Evolutionary conservation across 2,888 invertebrate genomes (phyloP).

Genomic region (Ectemnius lituratus): DNA sequence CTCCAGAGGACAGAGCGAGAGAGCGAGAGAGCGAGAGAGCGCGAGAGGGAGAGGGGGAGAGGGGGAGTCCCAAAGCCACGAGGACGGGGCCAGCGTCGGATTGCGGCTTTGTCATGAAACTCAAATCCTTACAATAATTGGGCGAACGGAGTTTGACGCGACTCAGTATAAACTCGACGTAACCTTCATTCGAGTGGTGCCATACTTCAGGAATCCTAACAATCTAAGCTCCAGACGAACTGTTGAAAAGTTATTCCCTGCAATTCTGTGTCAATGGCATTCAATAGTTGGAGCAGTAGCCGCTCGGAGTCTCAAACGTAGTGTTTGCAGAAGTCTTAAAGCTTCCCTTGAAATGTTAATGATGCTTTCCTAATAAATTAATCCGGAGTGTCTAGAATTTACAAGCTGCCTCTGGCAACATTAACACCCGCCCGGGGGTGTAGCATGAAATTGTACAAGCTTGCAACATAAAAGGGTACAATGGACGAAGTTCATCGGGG

Average conservation of each 20-base stretch:
- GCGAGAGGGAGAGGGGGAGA: neutral
- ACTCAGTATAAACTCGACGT: constrained; percentile 30
- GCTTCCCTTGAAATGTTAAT: too few relatives aligned
- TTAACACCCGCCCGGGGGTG: too few relatives aligned
- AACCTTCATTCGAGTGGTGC: constrained; percentile 8
- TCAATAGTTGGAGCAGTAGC: too few relatives aligned
- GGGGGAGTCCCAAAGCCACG: neutral
- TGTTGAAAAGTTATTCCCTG: constrained; percentile 1
- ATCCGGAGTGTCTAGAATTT: too few relatives aligned
- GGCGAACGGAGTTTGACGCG: constrained; percentile 41
- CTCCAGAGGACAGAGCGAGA: constrained; percentile 8
- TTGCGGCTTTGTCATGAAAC: constrained; percentile 51
- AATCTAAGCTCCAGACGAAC: constrained; percentile 32
- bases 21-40: neutral
- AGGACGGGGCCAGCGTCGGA: constrained; percentile 12
- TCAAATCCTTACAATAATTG: constrained; percentile 56
- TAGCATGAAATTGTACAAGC: too few relatives aligned
- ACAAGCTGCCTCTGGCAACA: too few relatives aligned
- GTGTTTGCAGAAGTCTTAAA: too few relatives aligned
- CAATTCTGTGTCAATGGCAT: neutral
- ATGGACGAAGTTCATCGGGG: too few relatives aligned
- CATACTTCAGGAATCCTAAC: constrained; percentile 22
- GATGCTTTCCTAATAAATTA: too few relatives aligned
- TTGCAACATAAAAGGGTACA: too few relatives aligned
- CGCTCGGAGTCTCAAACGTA: too few relatives aligned